Base-by-base conservation (phyloP, 2,888 invertebrate species). In the Galerucella calmariensis region DNA sequence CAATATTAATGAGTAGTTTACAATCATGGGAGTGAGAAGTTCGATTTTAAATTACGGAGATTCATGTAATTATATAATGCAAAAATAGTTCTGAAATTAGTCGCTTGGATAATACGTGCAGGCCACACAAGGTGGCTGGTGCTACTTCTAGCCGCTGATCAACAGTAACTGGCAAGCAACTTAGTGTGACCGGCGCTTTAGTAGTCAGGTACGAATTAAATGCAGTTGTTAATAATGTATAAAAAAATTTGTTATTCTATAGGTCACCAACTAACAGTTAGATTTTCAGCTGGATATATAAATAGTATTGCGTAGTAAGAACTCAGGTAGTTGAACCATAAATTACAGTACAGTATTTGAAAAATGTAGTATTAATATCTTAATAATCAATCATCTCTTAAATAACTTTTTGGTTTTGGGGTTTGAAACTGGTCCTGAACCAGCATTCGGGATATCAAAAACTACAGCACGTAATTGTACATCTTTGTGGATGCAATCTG, bases 171-270 rank as follows among this genome's bases (percentile, higher is more conserved):
- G 8, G 35, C 8, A 41, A 9, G 1, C 8, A 8, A 2, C 35
- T 1, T 41, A 9, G 35, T 41, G 35, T 41, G 8, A 41, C 8
- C 35, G 8, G 35, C 35, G 35, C 35, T 41, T 41, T 41, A 56
- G 56, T 16, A 20, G 16, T 20, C 56, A 20, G 20, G 20, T 56
- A 56, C 20, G 20, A 16, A 56, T 56, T 9, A 10, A 9, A 56
- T 56, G 56, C 56, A 56, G 56, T 56, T 20, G 56, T 56, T 16
- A 56, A 56, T 20, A 9, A 20, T 53, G 9, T n/a, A n/a, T n/a
- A 56, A 53, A 56, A 56, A 20, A 56, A 20, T 20, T 56, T 56
- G 56, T 8, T 56, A 56, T 56, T 56, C 56, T 56, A 16, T 56
- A 56, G 16, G 56, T 56, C 10, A 20, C 20, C 10, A 10, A 9